Percentiles rank a stretch among this genome's conserved stretches.
Conservation (phyloP, 2,797 vertebrate species). For the Sebastes vulpes region DNA sequence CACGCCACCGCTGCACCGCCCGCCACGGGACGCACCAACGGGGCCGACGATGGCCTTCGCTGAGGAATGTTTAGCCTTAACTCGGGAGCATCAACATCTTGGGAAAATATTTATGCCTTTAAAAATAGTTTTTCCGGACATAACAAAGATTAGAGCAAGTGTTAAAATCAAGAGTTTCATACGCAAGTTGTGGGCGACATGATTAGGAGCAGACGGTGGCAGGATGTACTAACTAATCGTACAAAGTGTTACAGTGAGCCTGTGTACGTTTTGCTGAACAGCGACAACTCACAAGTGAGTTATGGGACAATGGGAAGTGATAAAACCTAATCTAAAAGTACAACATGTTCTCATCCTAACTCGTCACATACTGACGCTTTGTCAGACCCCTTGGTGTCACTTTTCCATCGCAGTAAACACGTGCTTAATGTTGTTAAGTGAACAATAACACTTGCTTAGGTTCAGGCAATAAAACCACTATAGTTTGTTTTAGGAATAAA, state of each 20-base stretch:
- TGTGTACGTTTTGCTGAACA: background rate
- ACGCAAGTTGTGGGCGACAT: background rate
- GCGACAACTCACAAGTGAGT: no score
- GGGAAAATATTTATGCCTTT: slow-evolving; percentile 54
- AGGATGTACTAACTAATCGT: background rate
- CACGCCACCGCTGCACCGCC: slow-evolving; percentile 1
- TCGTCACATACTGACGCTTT: no score
- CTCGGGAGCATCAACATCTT: slow-evolving; percentile 35
- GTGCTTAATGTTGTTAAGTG: no score
- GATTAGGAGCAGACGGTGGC: background rate
- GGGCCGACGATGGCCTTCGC: slow-evolving; percentile 58
- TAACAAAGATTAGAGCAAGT: slow-evolving; percentile 19
- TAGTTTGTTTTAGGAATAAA: no score
- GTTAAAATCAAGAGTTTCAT: background rate
- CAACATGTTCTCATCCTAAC: no score
- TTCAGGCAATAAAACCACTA: no score
- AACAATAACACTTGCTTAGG: no score
- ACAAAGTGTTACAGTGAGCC: background rate
- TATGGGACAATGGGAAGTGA: background rate
- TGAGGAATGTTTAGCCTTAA: slow-evolving; percentile 46
- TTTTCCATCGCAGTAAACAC: no score
- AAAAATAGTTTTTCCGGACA: slow-evolving; percentile 23
- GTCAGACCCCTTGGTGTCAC: no score
- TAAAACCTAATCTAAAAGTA: background rate
- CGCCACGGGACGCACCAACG: background rate